Conservation (phyloP, 1,140 invertebrate genomes). For the Liolophura sinensis region DNA sequence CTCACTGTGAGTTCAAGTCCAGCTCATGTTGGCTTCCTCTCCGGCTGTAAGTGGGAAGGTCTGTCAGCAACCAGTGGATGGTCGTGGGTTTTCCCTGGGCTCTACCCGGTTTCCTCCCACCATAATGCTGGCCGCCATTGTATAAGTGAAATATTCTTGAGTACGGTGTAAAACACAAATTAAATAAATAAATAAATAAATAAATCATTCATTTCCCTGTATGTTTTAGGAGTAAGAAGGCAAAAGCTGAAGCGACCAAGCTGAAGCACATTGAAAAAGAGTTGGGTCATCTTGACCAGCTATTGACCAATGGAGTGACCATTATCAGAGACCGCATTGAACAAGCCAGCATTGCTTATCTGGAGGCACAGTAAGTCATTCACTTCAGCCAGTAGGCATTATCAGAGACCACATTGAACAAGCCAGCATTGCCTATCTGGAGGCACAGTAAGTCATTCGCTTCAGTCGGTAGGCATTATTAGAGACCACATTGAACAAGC, state of each 20-base stretch:
- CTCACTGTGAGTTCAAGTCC: too few species aligned
- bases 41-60: too few species aligned
- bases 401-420: conserved; percentile 76
- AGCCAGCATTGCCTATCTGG: conserved; percentile 70
- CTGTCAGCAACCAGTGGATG: too few species aligned
- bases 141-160: background rate
- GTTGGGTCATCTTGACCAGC: conserved; percentile 69
- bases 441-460: conserved; percentile 59
- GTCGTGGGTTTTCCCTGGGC: too few species aligned
- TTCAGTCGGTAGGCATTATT: conserved; percentile 66
- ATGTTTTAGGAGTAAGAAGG: conserved; percentile 68
- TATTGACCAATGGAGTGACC: conserved; percentile 69
- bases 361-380: conserved; percentile 60
- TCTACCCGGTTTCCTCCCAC: too few species aligned
- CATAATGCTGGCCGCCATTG: background rate
- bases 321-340: conserved; percentile 78
- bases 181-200: conserved; percentile 2
- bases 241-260: conserved; percentile 71
- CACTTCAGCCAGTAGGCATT: conserved; percentile 63
- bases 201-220: conserved; percentile 21
- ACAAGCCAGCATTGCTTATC: conserved; percentile 71
- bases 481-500: conserved; percentile 77
- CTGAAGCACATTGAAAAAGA: conserved; percentile 74
- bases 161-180: background rate
- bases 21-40: too few species aligned